Evolutionary conservation across 2,888 invertebrate genomes (phyloP), one percentile per base, ranked within the genome.

Genomic region (Allacma fusca): DNA sequence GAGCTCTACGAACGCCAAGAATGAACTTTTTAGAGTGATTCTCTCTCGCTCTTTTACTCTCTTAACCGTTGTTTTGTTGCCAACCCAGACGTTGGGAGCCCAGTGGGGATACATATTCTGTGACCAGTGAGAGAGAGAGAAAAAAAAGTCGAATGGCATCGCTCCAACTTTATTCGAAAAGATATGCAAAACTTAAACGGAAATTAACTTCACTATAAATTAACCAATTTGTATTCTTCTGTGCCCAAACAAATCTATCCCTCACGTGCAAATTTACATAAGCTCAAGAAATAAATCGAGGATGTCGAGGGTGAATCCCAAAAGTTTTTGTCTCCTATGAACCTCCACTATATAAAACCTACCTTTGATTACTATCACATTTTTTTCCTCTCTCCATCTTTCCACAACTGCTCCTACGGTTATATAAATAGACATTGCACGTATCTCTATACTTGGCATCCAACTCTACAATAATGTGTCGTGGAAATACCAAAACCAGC

Each of bases 241-340:
- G 67, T 68, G 67, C 71, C 24, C 57, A 79, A 73, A 70, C 73
- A 77, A 76, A 76, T 74, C 73, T 74, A 74, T 76, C 79, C 74
- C 79, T 76, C 76, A 74, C 79, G 69, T 77, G 76, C 77, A 75
- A 75, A 79, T 79, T 79, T 77, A 74, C 79, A 79, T 79, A 79
- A 79, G 75, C 77, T 75, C 69, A 75, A 57, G 67, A 69, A 75
- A 75, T 44, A 67, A 74, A 67, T 74, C 44, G 74, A 74, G 65
- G 67, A 64, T 74, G 74, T 74, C n/a, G 73, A 44, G 59, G 34
- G 57, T 21, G 29, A 29, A 43, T 44, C 26, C 23, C 50, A n/a
- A 50, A 50, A 50, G 19, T 50, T 34, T 50, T 50, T 50, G 50
- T 50, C 50, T 50, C 34, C 34, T 34, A 5, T 50, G 2, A 50